A percentile compares a stretch with the other conserved stretches of the same genome.
These are phyloP conservation scores for Ceyx cyanopectus DNA, from an alignment of 2,113 vertebrate species.

Conservation along the genomic window DNA sequence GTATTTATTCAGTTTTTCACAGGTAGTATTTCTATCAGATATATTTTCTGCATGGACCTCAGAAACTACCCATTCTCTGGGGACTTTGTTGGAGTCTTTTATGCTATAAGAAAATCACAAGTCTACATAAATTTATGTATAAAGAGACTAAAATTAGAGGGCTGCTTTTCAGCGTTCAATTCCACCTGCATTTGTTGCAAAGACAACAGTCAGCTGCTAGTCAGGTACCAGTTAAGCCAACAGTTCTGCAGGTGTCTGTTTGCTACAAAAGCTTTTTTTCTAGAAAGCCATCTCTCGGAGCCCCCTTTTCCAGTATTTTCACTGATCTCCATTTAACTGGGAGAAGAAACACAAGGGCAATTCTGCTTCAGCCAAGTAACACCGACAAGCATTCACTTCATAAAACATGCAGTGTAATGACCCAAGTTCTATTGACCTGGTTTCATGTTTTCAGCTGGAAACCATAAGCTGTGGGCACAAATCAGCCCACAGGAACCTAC, in stretches of 20 bases:
- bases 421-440: neutral
- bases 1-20: neutral
- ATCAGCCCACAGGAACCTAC: rapidly evolving
- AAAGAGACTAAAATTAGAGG: neutral
- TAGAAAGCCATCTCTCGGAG: neutral
- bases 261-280: neutral
- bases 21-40: neutral
- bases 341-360: neutral
- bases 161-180: neutral
- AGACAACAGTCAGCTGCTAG: neutral
- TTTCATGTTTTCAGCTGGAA: neutral
- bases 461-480: neutral
- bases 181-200: neutral
- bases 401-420: neutral
- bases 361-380: neutral
- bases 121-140: neutral
- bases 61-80: neutral
- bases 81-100: neutral
- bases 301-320: neutral
- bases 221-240: neutral
- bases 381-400: neutral
- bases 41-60: neutral
- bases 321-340: neutral
- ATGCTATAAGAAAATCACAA: neutral
- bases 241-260: neutral